Evolutionary conservation across 37 sponge, comb jelly and placozoan species (phyloP).

Genomic region (Tethya wilhelma): DNA sequence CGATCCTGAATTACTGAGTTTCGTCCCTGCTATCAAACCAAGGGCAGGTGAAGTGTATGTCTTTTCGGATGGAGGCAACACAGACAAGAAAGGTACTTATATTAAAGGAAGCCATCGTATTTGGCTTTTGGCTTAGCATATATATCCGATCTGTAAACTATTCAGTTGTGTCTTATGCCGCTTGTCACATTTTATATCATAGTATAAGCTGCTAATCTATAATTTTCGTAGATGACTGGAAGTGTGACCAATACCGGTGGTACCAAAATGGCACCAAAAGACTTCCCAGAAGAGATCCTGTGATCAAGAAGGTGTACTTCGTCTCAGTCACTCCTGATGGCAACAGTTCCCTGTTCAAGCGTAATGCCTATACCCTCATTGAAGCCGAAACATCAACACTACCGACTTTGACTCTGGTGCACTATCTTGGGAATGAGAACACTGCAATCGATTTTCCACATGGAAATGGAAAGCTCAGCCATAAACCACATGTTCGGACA

Average conservation of each 20-base stretch:
- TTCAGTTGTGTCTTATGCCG: no score
- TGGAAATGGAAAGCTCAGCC: neutral
- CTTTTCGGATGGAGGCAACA: neutral
- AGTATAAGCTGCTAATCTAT: neutral
- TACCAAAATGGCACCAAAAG: slow-evolving; percentile 24
- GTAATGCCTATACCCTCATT: slow-evolving; percentile 12
- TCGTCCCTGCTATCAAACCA: neutral
- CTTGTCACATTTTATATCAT: no score
- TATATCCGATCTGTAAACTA: no score
- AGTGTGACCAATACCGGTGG: slow-evolving; percentile 38
- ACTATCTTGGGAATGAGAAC: slow-evolving; percentile 11
- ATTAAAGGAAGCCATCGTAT: neutral
- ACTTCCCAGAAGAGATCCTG: slow-evolving; percentile 10
- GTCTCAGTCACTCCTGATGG: slow-evolving; percentile 4
- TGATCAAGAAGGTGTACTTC: slow-evolving; percentile 16
- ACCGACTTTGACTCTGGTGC: neutral
- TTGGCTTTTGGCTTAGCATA: no score
- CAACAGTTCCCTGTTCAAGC: neutral
- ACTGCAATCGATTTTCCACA: neutral
- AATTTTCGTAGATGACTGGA: slow-evolving; percentile 49
- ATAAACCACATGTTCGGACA: neutral
- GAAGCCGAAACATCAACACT: neutral
- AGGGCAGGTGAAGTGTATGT: neutral
- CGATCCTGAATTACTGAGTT: neutral
- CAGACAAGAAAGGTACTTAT: neutral